These are phyloP conservation scores for Pollicipes pollicipes DNA, from an alignment of 1,140 invertebrate genomes.

Conservation along the genomic window DNA sequence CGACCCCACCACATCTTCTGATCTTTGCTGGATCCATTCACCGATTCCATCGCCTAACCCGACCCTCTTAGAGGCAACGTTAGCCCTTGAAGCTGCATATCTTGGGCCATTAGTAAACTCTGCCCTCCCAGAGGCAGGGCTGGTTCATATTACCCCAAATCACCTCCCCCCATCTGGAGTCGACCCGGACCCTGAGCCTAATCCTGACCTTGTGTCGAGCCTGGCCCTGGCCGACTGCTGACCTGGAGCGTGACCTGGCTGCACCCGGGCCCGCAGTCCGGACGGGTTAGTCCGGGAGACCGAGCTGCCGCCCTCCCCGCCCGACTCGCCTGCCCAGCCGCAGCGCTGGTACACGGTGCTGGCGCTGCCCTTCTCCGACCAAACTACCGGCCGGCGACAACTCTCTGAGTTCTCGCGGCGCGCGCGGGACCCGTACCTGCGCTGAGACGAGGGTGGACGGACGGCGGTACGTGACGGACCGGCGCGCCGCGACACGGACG, in stretches of 20 bases:
- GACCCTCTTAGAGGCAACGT: too few relatives aligned
- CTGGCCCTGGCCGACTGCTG: background rate
- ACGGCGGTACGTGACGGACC: background rate
- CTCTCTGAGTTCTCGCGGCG: constrained; percentile 28
- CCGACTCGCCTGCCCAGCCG: constrained; percentile 6
- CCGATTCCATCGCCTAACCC: too few relatives aligned
- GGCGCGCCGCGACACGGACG: background rate
- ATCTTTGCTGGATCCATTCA: too few relatives aligned
- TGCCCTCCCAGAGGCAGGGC: too few relatives aligned
- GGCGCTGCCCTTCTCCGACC: constrained; percentile 75
- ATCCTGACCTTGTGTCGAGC: background rate
- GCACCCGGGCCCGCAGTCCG: constrained; percentile 10
- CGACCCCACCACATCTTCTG: too few relatives aligned
- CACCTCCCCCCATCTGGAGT: background rate
- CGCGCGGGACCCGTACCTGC: constrained; percentile 4
- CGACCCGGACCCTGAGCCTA: background rate
- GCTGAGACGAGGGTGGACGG: constrained; percentile 7
- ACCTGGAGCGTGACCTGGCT: background rate
- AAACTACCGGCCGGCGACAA: constrained; percentile 66
- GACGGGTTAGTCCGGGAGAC: constrained; percentile 1
- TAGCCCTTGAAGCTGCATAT: too few relatives aligned
- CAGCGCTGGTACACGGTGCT: constrained; percentile 64
- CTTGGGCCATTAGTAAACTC: too few relatives aligned
- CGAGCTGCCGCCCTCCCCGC: constrained; percentile 5
- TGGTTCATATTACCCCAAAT: too few relatives aligned